These are phyloP conservation scores for Xiphophorus hellerii DNA, from an alignment of 2,113 vertebrate genomes.

Conservation along the genomic window DNA sequence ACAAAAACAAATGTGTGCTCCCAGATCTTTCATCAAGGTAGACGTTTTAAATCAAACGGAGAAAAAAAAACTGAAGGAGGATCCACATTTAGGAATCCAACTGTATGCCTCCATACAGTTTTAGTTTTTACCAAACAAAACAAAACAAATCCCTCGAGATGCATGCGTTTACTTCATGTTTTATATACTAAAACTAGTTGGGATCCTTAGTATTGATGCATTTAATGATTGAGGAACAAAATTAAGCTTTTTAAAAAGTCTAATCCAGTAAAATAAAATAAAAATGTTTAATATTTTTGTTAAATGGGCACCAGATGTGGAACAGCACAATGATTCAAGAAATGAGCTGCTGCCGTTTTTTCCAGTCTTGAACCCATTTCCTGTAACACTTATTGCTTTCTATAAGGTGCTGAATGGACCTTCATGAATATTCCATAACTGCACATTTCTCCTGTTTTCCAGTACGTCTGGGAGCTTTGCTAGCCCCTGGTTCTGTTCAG, in stretches of 20 bases:
- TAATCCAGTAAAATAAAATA: neutral
- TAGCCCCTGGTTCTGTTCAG: neutral
- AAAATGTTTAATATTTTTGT: neutral
- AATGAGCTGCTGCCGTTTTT: slow-evolving; percentile 1
- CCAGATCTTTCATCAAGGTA: neutral
- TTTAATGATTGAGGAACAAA: too few species aligned
- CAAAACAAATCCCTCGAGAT: neutral
- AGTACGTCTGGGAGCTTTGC: neutral
- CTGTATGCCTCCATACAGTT: neutral
- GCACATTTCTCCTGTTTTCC: neutral
- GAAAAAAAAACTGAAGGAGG: neutral
- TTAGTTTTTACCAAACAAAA: neutral
- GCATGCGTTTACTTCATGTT: neutral
- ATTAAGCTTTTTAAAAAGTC: too few species aligned
- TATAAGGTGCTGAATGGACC: neutral
- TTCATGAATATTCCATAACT: slow-evolving; percentile 5
- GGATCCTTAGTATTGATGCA: too few species aligned
- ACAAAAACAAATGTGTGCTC: neutral
- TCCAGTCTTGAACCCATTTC: neutral
- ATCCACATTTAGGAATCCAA: neutral
- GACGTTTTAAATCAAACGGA: too few species aligned
- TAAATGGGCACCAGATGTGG: neutral
- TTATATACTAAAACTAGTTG: too few species aligned
- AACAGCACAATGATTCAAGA: neutral
- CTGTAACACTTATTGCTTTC: slow-evolving; percentile 28